A percentile compares a stretch with the other conserved stretches of the same genome.
These are phyloP conservation scores for Gryllus bimaculatus DNA, from an alignment of 1,140 invertebrate genomes.

Conservation along the genomic window DNA sequence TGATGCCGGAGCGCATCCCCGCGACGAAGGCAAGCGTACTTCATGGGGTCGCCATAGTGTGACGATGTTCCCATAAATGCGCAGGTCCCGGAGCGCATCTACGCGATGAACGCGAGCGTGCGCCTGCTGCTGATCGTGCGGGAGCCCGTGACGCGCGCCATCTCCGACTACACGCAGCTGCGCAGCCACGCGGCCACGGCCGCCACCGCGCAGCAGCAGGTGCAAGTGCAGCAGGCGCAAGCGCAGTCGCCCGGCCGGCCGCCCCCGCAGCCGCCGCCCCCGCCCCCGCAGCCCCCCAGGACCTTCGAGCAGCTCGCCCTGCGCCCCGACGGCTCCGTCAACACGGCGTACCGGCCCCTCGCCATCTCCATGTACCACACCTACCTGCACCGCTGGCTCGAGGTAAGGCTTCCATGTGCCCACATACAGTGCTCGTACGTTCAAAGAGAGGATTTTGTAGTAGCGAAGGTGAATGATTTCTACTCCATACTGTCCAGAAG, in stretches of 20 bases:
- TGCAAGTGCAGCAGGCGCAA: conserved; percentile 31
- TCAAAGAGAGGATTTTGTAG: too few relatives aligned
- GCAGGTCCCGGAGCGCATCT: conserved; percentile 77
- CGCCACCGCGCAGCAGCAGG: conserved; percentile 39
- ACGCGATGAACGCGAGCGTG: conserved; percentile 86
- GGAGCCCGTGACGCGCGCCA: conserved; percentile 88
- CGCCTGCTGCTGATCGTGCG: conserved; percentile 89
- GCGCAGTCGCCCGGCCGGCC: conserved; percentile 48
- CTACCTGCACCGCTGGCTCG: conserved; percentile 72
- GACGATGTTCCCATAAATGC: conserved; percentile 11
- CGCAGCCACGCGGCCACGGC: conserved; percentile 63
- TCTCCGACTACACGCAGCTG: conserved; percentile 92
- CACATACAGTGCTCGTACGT: too few relatives aligned
- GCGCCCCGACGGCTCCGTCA: conserved; percentile 67
- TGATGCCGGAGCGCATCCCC: too few relatives aligned
- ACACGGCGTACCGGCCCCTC: conserved; percentile 65
- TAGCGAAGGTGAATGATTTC: too few relatives aligned
- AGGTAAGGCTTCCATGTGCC: conserved; percentile 29
- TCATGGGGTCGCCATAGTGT: too few relatives aligned
- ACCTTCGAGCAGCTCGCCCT: conserved; percentile 75
- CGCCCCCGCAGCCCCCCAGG: conserved; percentile 32
- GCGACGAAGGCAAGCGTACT: too few relatives aligned
- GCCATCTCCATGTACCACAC: conserved; percentile 78
- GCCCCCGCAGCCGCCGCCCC: conserved; percentile 37
- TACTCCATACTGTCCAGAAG: too few relatives aligned